Conservation (phyloP, 2,113 vertebrate species). For the Hyaena hyaena region DNA sequence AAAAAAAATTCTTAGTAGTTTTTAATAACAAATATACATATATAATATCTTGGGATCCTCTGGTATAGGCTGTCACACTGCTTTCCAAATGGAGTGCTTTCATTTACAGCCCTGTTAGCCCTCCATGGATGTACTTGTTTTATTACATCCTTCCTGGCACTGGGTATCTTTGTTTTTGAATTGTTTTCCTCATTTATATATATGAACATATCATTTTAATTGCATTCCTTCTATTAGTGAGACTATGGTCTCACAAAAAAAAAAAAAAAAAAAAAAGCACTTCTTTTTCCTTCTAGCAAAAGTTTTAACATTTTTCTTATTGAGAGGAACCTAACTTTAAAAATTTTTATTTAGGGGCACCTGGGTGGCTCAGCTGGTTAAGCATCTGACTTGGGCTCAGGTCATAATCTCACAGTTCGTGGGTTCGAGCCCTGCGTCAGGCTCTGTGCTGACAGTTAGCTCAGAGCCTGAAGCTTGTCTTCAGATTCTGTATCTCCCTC, state of each 20-base stretch:
- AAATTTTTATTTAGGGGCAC: not conserved
- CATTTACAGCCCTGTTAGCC: not conserved
- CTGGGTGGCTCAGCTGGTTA: too few relatives aligned
- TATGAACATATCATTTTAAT: not conserved
- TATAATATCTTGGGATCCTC: not conserved
- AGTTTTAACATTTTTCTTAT: slow-evolving; percentile 26
- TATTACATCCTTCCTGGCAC: not conserved
- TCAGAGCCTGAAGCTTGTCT: too few relatives aligned
- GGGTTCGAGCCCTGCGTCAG: too few relatives aligned
- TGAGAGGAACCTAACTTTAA: slow-evolving; percentile 29
- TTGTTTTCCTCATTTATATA: not conserved
- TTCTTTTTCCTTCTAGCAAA: slow-evolving; percentile 52
- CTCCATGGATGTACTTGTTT: not conserved
- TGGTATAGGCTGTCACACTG: not conserved
- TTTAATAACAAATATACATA: not conserved
- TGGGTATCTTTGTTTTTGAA: not conserved
- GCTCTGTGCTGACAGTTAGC: too few relatives aligned
- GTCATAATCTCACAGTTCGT: too few relatives aligned
- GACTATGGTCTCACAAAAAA: not conserved
- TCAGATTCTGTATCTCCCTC: too few relatives aligned
- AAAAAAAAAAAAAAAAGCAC: not conserved
- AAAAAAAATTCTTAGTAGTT: slow-evolving; percentile 29
- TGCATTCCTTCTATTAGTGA: not conserved
- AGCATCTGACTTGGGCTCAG: too few relatives aligned
- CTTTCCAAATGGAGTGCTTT: slow-evolving; percentile 8